Evolutionary conservation across 2,113 vertebrate species (phyloP).

Genomic region (Pelmatolapia mariae): DNA sequence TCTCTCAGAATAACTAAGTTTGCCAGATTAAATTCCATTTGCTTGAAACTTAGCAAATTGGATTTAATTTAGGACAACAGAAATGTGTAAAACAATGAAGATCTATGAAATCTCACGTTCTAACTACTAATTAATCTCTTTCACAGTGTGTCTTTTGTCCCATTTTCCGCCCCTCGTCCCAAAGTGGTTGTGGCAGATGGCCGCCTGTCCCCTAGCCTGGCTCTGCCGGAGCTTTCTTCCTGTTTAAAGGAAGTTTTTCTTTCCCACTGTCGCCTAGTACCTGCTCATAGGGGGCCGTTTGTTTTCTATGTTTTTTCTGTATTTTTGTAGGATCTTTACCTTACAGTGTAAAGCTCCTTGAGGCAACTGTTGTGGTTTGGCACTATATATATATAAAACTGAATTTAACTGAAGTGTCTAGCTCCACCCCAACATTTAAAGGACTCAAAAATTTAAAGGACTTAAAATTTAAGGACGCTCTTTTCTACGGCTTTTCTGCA

Average conservation of each 20-base stretch:
- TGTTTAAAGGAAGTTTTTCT: background rate
- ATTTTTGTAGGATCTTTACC: background rate
- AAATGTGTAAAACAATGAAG: background rate
- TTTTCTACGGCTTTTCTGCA: background rate
- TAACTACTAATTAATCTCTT: background rate
- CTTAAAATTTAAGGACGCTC: background rate
- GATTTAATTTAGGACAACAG: background rate
- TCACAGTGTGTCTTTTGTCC: background rate
- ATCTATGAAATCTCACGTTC: accelerated
- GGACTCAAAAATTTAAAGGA: background rate
- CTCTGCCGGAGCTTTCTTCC: background rate
- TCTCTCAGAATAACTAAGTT: background rate
- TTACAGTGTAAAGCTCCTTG: background rate
- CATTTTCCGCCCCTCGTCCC: background rate
- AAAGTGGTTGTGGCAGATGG: background rate
- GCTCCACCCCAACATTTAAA: background rate
- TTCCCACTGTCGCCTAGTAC: background rate
- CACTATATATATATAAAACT: background rate
- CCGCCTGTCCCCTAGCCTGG: background rate
- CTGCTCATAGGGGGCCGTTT: background rate
- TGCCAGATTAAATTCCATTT: background rate
- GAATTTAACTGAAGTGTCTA: background rate
- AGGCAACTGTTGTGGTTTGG: background rate
- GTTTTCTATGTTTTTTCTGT: background rate
- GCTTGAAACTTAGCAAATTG: background rate